Evolutionary conservation across 2,113 vertebrate genomes (phyloP).

Genomic region (Sinocyclocheilus anshuiensis): DNA sequence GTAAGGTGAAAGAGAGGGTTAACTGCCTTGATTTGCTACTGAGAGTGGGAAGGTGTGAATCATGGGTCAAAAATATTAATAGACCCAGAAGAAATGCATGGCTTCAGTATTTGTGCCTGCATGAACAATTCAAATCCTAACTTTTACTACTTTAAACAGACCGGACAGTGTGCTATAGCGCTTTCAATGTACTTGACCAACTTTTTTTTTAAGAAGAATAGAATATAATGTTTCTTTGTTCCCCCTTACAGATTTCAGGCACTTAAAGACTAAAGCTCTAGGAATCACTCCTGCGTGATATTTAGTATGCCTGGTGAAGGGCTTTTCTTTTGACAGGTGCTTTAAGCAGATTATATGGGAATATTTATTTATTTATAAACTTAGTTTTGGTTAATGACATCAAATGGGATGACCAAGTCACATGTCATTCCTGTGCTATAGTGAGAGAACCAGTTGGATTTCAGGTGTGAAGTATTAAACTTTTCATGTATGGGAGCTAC

Average conservation of each 20-base stretch:
- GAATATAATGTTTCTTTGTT: neutral
- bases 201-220: neutral
- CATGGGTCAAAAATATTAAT: neutral
- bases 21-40: constrained; percentile 2
- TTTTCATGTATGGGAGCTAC: neutral
- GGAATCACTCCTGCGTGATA: neutral
- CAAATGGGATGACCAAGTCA: neutral
- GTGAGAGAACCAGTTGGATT: neutral
- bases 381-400: neutral
- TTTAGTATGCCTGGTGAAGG: neutral
- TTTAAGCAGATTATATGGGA: neutral
- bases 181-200: neutral
- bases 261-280: constrained; percentile 17
- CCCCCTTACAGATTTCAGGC: neutral
- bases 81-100: neutral
- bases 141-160: neutral
- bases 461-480: constrained; percentile 10
- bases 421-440: neutral
- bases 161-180: neutral
- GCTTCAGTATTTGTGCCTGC: neutral
- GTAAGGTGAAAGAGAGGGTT: constrained; percentile 2
- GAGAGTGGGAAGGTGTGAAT: neutral
- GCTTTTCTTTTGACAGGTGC: neutral
- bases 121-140: neutral
- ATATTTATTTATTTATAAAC: constrained; percentile 42